Evolutionary conservation across 2,113 vertebrate genomes (phyloP).

Genomic region (Mugil cephalus): DNA sequence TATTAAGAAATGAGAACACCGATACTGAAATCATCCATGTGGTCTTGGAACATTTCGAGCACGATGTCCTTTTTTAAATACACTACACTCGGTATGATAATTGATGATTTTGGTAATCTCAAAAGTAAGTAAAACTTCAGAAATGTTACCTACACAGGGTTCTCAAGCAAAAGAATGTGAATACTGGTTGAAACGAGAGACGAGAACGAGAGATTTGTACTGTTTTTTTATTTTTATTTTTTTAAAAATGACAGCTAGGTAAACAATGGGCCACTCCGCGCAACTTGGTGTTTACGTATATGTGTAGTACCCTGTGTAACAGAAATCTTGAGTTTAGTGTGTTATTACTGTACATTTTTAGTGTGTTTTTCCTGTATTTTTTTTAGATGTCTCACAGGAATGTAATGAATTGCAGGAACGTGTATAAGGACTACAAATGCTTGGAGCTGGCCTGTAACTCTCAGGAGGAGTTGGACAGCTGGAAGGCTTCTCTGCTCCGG

Average conservation of each 20-base stretch:
- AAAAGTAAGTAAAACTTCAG: neutral
- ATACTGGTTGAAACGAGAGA: neutral
- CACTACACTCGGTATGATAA: neutral
- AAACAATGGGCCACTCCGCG: neutral
- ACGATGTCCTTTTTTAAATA: neutral
- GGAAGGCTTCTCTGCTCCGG: constrained; percentile 94
- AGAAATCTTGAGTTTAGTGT: constrained; percentile 14
- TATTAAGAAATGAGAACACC: neutral
- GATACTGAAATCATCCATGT: constrained; percentile 6
- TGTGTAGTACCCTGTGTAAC: neutral
- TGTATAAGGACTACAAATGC: constrained; percentile 96
- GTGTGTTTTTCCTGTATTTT: constrained; percentile 7
- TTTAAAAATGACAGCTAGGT: neutral
- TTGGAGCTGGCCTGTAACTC: constrained; percentile 92
- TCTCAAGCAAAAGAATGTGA: neutral
- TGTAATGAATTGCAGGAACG: constrained; percentile 86
- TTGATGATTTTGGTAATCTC: neutral
- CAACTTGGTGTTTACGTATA: neutral
- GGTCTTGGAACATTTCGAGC: neutral
- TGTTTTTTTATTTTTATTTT: no score
- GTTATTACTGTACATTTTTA: constrained; percentile 13
- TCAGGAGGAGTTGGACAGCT: constrained; percentile 94
- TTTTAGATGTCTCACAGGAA: constrained; percentile 33
- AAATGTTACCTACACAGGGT: neutral
- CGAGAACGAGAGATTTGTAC: no score